A percentile compares a stretch with the other conserved stretches of the same genome.
Conservation (phyloP, 2,113 vertebrate species). For the Heloderma charlesbogerti region DNA sequence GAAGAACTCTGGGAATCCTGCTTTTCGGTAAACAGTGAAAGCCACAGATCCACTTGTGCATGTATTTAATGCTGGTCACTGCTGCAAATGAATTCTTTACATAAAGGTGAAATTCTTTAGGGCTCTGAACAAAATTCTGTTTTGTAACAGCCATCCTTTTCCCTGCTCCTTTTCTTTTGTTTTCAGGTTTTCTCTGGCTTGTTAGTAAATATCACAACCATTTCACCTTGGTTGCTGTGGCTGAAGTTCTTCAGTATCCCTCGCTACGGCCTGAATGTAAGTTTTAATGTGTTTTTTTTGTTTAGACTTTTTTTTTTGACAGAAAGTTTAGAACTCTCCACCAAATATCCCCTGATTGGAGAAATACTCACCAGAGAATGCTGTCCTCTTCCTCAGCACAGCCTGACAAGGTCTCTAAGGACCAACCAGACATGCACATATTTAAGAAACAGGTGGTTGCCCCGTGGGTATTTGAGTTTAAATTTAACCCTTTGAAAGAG, state of each 20-base stretch:
- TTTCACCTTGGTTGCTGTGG: constrained; percentile 79
- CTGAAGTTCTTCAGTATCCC: constrained; percentile 85
- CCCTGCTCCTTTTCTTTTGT: constrained; percentile 14
- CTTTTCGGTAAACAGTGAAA: not conserved
- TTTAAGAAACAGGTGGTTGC: too few species aligned
- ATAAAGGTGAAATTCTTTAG: not conserved
- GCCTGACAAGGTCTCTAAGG: not conserved
- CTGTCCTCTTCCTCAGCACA: not conserved
- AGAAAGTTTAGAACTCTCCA: not conserved
- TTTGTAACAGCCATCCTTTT: not conserved
- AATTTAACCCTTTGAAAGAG: too few species aligned
- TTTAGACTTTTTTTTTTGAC: not conserved
- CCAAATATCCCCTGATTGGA: not conserved
- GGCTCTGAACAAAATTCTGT: not conserved
- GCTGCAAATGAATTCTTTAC: not conserved
- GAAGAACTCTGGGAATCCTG: not conserved
- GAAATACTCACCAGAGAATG: not conserved
- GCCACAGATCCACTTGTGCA: not conserved
- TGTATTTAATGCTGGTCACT: not conserved
- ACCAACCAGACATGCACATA: not conserved
- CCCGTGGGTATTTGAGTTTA: too few species aligned
- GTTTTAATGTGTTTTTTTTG: constrained; percentile 30
- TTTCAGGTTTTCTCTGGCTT: constrained; percentile 84
- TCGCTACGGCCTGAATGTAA: constrained; percentile 78
- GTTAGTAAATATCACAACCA: constrained; percentile 80